Base-by-base conservation (phyloP, 2,113 vertebrate species). In the Carassius carassius region DNA sequence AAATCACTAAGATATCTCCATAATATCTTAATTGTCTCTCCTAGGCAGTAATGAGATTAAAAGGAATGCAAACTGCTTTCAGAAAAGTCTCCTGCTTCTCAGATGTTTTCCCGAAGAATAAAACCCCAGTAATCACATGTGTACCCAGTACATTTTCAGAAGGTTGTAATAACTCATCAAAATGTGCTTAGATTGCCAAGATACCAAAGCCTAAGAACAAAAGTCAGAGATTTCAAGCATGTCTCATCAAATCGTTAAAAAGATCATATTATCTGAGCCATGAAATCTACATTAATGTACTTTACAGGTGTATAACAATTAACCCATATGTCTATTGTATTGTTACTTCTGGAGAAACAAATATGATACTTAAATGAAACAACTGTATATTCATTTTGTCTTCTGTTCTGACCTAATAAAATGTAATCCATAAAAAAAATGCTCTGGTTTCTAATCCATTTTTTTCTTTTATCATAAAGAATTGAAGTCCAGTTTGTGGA, bases 401-500 rank as follows among this genome's bases (percentile, higher is more conserved):
- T 51, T 4, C 49, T 51, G 49, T 51, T 4, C 49, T 51, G 49
- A 51, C 49, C 13, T 51, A 51, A 51, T 51, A 51, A 60, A 60
- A 60, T 10, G 21, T 10, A 21, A 23, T n/a, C 12, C 3, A 76
- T 32, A 21, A 5, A 29, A 19, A 21, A 2, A 19, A 29, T 7
- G 32, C 17, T 65, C 14, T 23, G 1, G 5, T 29, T 78, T 79
- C 3, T 35, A 81, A 21, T 81, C 7, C 2, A 9, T 49, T 23
- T 47, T 67, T 69, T 7, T 51, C 3, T 70, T 70, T 7, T 51
- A 62, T 51, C 29, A n/a, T 25, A 41, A 65, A 88, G 85, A 54
- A 73, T 58, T 74, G 56, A 67, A 58, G 63, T 21, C 87, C 72
- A 23, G 77, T 73, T 63, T 62, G 69, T 84, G 60, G 83, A 91